Conservation (phyloP, 2,113 vertebrate genomes). For the Stomatorhinus ivindoensis region DNA sequence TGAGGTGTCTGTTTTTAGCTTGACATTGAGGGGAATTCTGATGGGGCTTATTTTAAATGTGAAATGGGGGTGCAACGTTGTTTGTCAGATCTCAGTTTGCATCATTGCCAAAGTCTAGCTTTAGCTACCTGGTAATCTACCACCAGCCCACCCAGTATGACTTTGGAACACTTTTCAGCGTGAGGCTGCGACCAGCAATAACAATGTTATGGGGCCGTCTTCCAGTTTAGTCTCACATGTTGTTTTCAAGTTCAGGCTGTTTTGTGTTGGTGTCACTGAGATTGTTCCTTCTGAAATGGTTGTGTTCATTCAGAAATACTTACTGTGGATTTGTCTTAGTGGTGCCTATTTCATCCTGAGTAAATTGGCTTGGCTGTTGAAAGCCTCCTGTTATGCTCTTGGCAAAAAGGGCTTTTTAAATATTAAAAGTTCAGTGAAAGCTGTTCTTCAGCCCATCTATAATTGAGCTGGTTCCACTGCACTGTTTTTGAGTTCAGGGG, state of each 20-base stretch:
- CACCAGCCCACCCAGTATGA: background rate
- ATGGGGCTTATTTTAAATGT: background rate
- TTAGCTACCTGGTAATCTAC: background rate
- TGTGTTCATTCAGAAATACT: background rate
- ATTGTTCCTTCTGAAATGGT: background rate
- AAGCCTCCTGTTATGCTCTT: background rate
- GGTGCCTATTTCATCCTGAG: background rate
- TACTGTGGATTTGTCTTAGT: background rate
- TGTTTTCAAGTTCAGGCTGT: background rate
- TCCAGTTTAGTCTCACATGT: background rate
- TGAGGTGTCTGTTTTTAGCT: background rate
- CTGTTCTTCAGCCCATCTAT: constrained; percentile 5
- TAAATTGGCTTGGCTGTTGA: background rate
- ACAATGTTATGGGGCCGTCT: background rate
- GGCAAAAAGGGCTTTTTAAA: constrained; percentile 6
- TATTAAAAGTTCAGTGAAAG: constrained; percentile 22
- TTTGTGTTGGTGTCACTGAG: background rate
- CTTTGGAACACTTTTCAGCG: background rate
- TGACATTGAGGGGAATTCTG: background rate
- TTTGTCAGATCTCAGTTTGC: background rate
- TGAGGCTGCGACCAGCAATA: background rate
- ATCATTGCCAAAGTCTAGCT: background rate
- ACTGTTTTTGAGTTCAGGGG: background rate
- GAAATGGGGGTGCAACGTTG: background rate
- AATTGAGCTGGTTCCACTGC: background rate